A percentile compares a stretch with the other conserved stretches of the same genome.
Conservation (phyloP, 1,140 invertebrate genomes). For the Drosophila prosaltans region DNA sequence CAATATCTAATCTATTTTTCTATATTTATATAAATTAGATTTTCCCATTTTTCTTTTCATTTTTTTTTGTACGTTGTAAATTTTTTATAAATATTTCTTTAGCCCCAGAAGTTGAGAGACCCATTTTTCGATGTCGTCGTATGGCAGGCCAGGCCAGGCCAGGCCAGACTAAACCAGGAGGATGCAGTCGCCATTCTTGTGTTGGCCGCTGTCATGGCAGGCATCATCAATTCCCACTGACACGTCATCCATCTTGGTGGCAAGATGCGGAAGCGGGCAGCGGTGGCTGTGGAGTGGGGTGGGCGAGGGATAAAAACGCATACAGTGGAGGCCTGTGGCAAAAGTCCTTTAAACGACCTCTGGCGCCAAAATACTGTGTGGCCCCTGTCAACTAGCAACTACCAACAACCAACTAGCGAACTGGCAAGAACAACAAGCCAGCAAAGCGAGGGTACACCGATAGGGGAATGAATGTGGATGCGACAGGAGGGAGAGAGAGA, state of each 20-base stretch:
- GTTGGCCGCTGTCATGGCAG: conserved; percentile 38
- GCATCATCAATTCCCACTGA: conserved; percentile 82
- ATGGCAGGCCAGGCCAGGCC: not conserved
- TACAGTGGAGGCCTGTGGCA: conserved; percentile 65
- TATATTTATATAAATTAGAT: not conserved
- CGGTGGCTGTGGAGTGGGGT: too few relatives aligned
- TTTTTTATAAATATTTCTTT: conserved; percentile 1
- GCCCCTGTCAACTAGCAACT: conserved; percentile 15
- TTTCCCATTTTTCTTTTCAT: not conserved
- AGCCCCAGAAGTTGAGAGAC: not conserved
- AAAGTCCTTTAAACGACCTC: conserved; percentile 81
- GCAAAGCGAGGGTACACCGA: not conserved
- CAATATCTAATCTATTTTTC: too few relatives aligned
- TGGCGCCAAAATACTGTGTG: conserved; percentile 77
- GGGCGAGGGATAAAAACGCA: conserved; percentile 45
- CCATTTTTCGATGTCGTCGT: conserved; percentile 21
- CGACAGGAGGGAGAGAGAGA: not conserved
- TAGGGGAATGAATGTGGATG: not conserved
- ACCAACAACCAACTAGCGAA: conserved; percentile 44
- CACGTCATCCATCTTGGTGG: conserved; percentile 78
- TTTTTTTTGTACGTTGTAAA: not conserved
- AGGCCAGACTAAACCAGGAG: not conserved
- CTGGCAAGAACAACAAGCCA: conserved; percentile 30
- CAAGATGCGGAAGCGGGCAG: not conserved
- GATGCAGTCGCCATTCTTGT: conserved; percentile 69